Base-by-base conservation (phyloP, 2,888 invertebrate genomes). In the Cheilosia urbana region DNA sequence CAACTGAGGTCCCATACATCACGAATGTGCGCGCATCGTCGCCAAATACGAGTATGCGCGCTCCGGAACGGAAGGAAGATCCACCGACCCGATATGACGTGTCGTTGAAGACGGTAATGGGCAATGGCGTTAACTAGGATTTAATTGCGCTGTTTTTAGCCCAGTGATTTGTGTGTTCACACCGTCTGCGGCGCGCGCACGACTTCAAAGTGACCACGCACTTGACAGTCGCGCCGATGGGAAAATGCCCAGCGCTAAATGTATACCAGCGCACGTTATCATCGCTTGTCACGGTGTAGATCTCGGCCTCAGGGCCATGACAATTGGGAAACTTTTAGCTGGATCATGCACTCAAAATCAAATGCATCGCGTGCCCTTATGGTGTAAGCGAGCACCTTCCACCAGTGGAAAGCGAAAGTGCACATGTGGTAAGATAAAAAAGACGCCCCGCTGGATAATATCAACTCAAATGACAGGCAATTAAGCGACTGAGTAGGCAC, bases 381-480 rank as follows among this genome's bases (percentile, higher is more conserved):
- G 1, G 6, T 27, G 27, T n/a, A n/a, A 27, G 27, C 27, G 27
- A 24, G 27, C 24, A 13, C 42, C 76, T 40, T 60, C 49, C 66
- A 47, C 57, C 37, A 30, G 47, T 51, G 51, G 76, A 85, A 81
- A 81, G 68, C 76, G 81, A 85, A 85, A 85, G 85, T 85, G 68
- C 63, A 85, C 69, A 77, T 72, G 58, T 63, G 66, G 21, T 58
- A 72, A 71, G 80, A 81, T 72, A 58, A 66, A 57, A 57, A 57
- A 66, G 60, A 58, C 72, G 57, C 60, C 58, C 80, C 75, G 75
- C 80, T 60, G 80, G 75, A 71, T 69, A 51, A 57, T 69, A 73
- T 84, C 80, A 65, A 65, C 57, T 80, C 42, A 27, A 79, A 73
- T 83, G 78, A 78, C 83, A 83, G 78, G 73, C 79, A 83, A 83